These are phyloP conservation scores for Leistus spinibarbis DNA, from an alignment of 2,888 invertebrate species.

Conservation along the genomic window DNA sequence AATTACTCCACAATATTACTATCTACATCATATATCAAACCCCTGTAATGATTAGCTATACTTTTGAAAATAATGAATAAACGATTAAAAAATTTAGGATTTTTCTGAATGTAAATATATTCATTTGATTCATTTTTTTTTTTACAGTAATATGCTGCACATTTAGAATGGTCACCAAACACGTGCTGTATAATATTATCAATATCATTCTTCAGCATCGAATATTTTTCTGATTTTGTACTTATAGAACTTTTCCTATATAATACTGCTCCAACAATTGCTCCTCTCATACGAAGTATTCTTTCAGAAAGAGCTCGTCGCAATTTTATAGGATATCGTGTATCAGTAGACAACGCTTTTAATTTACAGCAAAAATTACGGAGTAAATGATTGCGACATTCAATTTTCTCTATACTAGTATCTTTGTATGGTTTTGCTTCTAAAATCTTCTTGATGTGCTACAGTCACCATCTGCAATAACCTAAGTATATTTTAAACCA, in stretches of 20 bases:
- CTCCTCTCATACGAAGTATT: too few species aligned
- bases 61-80: neutral
- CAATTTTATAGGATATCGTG: neutral
- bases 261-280: too few species aligned
- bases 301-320: too few species aligned
- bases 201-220: neutral
- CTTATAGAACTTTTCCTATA: too few species aligned
- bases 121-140: neutral
- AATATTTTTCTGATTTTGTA: too few species aligned
- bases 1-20: neutral
- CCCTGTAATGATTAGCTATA: neutral
- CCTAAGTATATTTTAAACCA: too few species aligned
- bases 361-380: conserved; percentile 1
- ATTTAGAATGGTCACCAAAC: conserved; percentile 3
- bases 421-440: neutral
- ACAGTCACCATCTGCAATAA: too few species aligned
- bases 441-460: neutral
- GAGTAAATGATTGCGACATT: neutral
- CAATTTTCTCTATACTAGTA: neutral
- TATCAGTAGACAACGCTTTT: neutral
- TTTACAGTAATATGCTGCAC: too few species aligned
- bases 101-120: neutral
- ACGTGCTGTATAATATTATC: conserved; percentile 15
- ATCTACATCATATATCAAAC: too few species aligned
- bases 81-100: neutral